Percentiles rank a stretch among this genome's conserved stretches.
Evolutionary conservation across 2,888 invertebrate genomes (phyloP).

Genomic region (Netelia fuscicornis): DNA sequence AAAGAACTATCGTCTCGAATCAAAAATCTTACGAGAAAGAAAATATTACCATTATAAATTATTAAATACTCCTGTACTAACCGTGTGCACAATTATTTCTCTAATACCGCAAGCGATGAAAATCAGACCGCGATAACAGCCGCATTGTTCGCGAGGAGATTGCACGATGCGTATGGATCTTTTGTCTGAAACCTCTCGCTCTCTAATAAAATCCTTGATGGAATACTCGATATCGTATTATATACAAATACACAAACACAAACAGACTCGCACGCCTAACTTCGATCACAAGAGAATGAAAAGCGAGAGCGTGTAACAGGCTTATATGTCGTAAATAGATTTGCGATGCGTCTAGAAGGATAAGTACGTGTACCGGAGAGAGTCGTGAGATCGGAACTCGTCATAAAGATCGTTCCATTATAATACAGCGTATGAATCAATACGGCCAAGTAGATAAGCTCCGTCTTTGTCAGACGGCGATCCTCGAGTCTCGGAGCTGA

Average conservation of each 20-base stretch:
- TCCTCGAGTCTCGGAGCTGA: not conserved
- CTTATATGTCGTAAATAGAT: not conserved
- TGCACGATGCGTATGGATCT: conserved; percentile 6
- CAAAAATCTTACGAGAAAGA: not conserved
- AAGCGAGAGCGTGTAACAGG: not conserved
- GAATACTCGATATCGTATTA: conserved; percentile 47
- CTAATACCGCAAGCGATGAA: not conserved
- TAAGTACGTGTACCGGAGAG: conserved; percentile 8
- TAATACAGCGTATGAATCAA: conserved; percentile 21
- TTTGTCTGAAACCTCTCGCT: conserved; percentile 24
- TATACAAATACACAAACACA: not conserved
- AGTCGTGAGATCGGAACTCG: conserved; percentile 40
- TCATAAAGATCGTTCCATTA: not conserved
- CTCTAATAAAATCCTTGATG: conserved; percentile 28
- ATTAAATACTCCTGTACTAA: not conserved
- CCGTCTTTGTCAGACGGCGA: conserved; percentile 46
- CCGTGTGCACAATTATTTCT: not conserved
- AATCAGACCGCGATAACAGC: not conserved
- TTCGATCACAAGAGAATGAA: conserved; percentile 15
- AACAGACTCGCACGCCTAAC: not conserved
- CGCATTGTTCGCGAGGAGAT: conserved; percentile 18
- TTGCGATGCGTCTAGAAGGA: conserved; percentile 17
- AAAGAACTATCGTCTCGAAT: not conserved
- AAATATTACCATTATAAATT: conserved; percentile 19
- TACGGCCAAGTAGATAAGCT: conserved; percentile 47